Conservation (phyloP, 2,888 invertebrate species). For the Malacosoma neustria region DNA sequence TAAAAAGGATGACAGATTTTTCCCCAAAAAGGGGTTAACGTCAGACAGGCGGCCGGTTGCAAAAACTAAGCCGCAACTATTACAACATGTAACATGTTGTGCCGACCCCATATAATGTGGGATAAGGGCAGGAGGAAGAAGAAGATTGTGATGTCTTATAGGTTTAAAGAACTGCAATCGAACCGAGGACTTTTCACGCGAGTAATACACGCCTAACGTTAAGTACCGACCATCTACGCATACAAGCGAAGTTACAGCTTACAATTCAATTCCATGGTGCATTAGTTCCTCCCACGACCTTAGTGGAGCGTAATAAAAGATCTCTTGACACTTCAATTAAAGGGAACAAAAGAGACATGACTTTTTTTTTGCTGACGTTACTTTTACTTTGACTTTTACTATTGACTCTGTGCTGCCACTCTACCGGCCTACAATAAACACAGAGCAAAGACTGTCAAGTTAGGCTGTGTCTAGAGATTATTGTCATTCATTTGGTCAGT, state of each 20-base stretch:
- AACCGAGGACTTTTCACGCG: slow-evolving; percentile 26
- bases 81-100: slow-evolving; percentile 1
- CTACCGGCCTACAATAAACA: slow-evolving; percentile 32
- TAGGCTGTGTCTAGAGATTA: slow-evolving; percentile 66
- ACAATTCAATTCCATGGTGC: slow-evolving; percentile 70
- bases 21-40: too few species aligned
- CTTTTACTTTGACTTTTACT: slow-evolving; percentile 7
- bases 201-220: slow-evolving; percentile 44
- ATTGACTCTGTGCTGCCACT: slow-evolving; percentile 20
- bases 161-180: not conserved
- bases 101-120: too few species aligned
- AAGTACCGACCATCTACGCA: slow-evolving; percentile 53
- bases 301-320: not conserved
- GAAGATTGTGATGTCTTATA: too few species aligned
- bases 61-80: too few species aligned
- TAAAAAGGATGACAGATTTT: too few species aligned
- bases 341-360: too few species aligned
- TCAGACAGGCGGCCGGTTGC: too few species aligned
- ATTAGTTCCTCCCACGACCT: slow-evolving; percentile 27
- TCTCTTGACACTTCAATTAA: too few species aligned
- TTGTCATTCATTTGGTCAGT: slow-evolving; percentile 71
- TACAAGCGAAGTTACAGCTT: slow-evolving; percentile 54
- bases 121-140: too few species aligned
- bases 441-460: slow-evolving; percentile 40
- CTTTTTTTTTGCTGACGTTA: too few species aligned